Base-by-base conservation (phyloP, 1,140 invertebrate species). In the Teleopsis dalmanni region DNA sequence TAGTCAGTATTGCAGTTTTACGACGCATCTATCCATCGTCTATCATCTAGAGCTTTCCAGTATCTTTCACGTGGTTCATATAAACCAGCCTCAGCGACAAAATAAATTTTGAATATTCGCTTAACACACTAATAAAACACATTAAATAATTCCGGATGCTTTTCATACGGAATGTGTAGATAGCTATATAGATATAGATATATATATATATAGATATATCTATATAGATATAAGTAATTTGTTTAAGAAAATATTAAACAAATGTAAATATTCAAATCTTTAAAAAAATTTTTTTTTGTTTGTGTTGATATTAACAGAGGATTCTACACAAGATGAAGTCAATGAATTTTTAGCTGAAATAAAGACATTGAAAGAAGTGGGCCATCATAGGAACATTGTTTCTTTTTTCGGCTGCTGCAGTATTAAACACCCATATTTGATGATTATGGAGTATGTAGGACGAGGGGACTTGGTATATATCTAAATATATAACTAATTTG, bases 361-460 rank as follows among this genome's bases (percentile, higher is more conserved):
- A 8, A 72, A 77, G 18, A 86, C 88, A 68, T 78, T 91, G 71
- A 91, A 88, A 67, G 77, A 78, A 25, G 81, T 88, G 3, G 87
- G 86, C 1, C 71, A 74, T 0, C 89, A 93, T 70, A 76, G 77
- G 11, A 84, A 92, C 67, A 79, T 93, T 21, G 86, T 93, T 4
- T 76, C 76, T 37, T 73, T 94, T 36, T 64, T 91, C 3, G 88
- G 82, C 1, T 91, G 85, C 57, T 90, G 87, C 56, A 88, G 85
- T 2, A 70, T 74, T n/a, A 66, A 73, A 34, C 72, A 78, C 51
- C 87, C 79, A 13, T 78, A 76, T 57, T 81, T 82, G 27, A 80
- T 90, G 41, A 74, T 92, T 1, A 79, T 92, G 71, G 88, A 92
- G 60, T 89, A 84, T 57, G 81, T 88, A 14, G 80, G 84, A 0